Evolutionary conservation across 2,113 vertebrate species (phyloP).

Genomic region (Dipodomys ordii): DNA sequence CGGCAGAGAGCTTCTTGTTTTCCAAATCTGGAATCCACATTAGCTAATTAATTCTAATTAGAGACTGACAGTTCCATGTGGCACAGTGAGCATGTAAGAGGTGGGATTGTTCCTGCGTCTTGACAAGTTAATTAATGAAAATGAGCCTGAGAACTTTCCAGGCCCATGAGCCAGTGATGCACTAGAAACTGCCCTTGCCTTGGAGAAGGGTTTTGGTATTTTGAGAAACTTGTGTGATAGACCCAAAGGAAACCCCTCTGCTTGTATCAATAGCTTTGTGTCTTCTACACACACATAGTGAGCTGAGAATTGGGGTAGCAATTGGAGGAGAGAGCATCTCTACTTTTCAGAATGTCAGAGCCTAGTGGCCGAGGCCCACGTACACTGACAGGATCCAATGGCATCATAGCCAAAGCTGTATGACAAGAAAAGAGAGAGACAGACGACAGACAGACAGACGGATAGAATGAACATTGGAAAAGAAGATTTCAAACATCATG

Average conservation of each 20-base stretch:
- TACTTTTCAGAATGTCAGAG: neutral
- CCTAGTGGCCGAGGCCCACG: neutral
- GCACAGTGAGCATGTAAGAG: constrained; percentile 57
- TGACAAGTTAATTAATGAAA: constrained; percentile 71
- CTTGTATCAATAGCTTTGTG: neutral
- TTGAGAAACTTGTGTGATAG: neutral
- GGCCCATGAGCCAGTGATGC: neutral
- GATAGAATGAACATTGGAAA: neutral
- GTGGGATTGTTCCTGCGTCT: constrained; percentile 55
- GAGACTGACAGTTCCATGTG: constrained; percentile 68
- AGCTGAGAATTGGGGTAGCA: neutral
- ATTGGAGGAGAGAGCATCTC: neutral
- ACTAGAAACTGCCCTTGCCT: neutral
- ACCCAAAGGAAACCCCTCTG: neutral
- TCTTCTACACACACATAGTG: neutral
- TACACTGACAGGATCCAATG: neutral
- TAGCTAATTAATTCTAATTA: constrained; percentile 80
- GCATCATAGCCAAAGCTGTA: constrained; percentile 65
- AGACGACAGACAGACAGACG: neutral
- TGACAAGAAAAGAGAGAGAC: constrained; percentile 49
- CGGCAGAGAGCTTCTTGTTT: constrained; percentile 62
- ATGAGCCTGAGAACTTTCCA: constrained; percentile 43
- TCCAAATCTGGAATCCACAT: constrained; percentile 70
- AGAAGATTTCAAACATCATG: neutral
- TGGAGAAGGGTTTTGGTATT: neutral